phyloP scores from a whole-genome alignment of 92 coral and sea anemone species.

The Pocillopora grandis region DNA sequence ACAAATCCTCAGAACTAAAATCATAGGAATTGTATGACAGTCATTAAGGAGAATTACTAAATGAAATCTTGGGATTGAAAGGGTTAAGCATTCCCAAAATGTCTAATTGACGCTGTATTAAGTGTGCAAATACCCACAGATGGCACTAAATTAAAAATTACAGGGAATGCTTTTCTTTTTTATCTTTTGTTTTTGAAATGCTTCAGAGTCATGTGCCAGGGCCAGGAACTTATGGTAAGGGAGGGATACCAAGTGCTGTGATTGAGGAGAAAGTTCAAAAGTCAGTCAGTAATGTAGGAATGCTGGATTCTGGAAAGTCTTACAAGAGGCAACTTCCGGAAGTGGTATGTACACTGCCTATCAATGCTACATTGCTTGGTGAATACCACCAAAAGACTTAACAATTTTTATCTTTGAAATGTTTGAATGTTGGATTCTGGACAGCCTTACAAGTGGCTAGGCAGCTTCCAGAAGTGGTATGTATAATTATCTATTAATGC shows the following conservation, averaged over 20 bases:
- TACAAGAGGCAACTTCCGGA: slow-evolving; percentile 87
- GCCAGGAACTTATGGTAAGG: slow-evolving; percentile 97
- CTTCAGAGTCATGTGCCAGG: slow-evolving; percentile 91
- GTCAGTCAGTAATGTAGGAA: slow-evolving; percentile 91
- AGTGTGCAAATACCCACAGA: too few species aligned
- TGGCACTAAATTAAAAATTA: too few species aligned
- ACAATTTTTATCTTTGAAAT: not conserved
- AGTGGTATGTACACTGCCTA: slow-evolving; percentile 59
- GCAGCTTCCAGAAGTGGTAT: too few species aligned
- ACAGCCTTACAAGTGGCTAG: too few species aligned
- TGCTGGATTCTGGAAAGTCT: slow-evolving; percentile 95
- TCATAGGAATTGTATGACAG: too few species aligned
- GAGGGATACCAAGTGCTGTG: slow-evolving; percentile 93
- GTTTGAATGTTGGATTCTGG: not conserved
- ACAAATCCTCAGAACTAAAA: too few species aligned
- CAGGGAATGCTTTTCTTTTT: not conserved
- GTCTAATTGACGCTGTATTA: too few species aligned
- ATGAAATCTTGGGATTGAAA: too few species aligned
- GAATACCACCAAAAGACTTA: not conserved
- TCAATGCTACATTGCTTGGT: too few species aligned
- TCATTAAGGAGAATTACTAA: too few species aligned
- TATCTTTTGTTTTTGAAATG: not conserved
- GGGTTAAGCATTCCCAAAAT: too few species aligned
- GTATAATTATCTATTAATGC: too few species aligned
- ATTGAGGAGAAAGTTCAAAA: slow-evolving; percentile 78